Percentiles rank a stretch among this genome's conserved stretches.
Evolutionary conservation across 2,113 vertebrate genomes (phyloP).

Genomic region (Eretmodus cyanostictus): DNA sequence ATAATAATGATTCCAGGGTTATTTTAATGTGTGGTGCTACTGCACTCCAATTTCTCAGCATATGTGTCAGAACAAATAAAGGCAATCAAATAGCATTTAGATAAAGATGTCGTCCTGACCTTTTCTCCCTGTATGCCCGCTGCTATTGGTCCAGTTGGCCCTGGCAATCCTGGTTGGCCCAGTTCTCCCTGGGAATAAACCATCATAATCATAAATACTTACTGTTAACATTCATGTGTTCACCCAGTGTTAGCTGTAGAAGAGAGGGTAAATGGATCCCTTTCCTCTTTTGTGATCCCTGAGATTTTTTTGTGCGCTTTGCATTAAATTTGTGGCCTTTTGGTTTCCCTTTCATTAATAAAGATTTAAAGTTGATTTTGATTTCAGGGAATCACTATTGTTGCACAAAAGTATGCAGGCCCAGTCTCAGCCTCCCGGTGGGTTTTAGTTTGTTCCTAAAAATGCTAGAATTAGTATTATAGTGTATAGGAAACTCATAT

Average conservation of each 20-base stretch:
- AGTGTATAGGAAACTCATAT: not conserved
- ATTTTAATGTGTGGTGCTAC: not conserved
- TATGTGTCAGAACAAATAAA: not conserved
- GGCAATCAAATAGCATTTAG: not conserved
- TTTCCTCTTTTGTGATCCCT: not conserved
- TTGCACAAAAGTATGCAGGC: not conserved
- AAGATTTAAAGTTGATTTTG: not conserved
- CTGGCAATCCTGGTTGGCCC: conserved; percentile 74
- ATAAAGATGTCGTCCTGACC: conserved; percentile 41
- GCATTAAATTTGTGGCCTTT: not conserved
- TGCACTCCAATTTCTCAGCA: not conserved
- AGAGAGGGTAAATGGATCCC: not conserved
- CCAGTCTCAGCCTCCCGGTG: not conserved
- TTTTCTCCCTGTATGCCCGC: conserved; percentile 83
- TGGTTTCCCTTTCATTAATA: not conserved
- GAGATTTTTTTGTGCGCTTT: not conserved
- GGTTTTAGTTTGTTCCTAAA: not conserved
- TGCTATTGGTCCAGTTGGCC: conserved; percentile 73
- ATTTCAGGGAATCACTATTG: not conserved
- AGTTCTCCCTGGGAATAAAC: conserved; percentile 72
- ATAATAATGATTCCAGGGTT: not conserved
- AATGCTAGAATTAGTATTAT: not conserved
- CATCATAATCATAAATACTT: not conserved
- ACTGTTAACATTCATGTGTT: not conserved
- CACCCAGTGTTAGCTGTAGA: not conserved